These are phyloP conservation scores for Gadus macrocephalus DNA, from an alignment of 2,113 vertebrate species.

Conservation along the genomic window DNA sequence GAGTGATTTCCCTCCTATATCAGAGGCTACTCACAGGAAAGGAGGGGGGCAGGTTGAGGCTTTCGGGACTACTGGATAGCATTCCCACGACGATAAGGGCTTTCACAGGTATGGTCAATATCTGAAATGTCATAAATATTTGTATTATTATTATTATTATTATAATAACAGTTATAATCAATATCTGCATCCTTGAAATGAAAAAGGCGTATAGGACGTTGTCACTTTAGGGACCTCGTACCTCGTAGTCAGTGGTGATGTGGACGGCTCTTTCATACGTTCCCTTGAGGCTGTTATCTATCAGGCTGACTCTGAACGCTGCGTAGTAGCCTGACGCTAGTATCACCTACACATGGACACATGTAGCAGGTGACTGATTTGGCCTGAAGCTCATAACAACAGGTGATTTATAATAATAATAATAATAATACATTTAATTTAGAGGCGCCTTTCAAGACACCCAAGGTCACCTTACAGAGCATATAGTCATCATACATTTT, in stretches of 20 bases:
- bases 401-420: no score
- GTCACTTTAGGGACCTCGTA: slow-evolving; percentile 41
- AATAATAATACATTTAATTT: no score
- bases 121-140: slow-evolving; percentile 60
- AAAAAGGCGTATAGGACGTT: no score
- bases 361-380: background rate
- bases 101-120: slow-evolving; percentile 90
- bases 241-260: slow-evolving; percentile 97
- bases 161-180: no score
- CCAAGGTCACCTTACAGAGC: no score
- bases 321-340: slow-evolving; percentile 91
- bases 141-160: no score
- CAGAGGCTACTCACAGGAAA: slow-evolving; percentile 83
- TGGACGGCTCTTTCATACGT: slow-evolving; percentile 91
- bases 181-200: no score
- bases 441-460: no score
- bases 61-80: slow-evolving; percentile 82
- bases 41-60: slow-evolving; percentile 82
- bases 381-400: background rate
- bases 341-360: slow-evolving; percentile 75
- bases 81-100: slow-evolving; percentile 89
- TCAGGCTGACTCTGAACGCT: slow-evolving; percentile 87
- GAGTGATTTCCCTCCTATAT: background rate
- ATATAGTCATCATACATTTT: no score
- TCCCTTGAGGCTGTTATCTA: slow-evolving; percentile 89